Conservation (phyloP, 2,888 invertebrate genomes). For the Tetanocera ferruginea region DNA sequence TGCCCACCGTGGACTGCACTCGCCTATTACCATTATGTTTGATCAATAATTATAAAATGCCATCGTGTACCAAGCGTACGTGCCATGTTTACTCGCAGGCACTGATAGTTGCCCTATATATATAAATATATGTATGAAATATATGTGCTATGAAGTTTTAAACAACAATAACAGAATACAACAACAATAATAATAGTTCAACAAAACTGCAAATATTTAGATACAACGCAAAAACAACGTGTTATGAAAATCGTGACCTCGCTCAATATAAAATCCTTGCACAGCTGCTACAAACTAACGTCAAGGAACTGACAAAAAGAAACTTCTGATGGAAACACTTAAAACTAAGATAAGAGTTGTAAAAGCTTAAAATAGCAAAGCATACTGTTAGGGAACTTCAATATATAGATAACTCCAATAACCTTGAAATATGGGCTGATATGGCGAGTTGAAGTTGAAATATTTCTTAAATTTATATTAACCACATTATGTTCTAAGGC, state of each 20-base stretch:
- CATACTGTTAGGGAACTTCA: too few relatives aligned
- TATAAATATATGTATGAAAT: neutral
- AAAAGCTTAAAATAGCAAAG: too few relatives aligned
- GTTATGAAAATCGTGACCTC: conserved; percentile 18
- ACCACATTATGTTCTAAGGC: too few relatives aligned
- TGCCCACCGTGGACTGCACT: neutral
- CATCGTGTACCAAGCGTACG: conserved; percentile 45
- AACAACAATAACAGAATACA: neutral
- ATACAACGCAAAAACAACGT: neutral
- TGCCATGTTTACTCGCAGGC: neutral
- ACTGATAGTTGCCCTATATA: too few relatives aligned
- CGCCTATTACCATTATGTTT: conserved; percentile 54
- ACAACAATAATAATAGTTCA: neutral
- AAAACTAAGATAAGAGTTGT: too few relatives aligned
- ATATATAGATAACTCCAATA: too few relatives aligned
- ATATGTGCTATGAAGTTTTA: neutral
- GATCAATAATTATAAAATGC: conserved; percentile 60
- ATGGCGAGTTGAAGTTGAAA: too few relatives aligned
- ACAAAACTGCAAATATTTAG: neutral
- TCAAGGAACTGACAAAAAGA: too few relatives aligned
- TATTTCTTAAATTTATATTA: too few relatives aligned
- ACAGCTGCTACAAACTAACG: neutral
- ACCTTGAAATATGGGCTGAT: too few relatives aligned
- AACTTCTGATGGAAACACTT: too few relatives aligned
- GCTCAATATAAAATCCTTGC: conserved; percentile 3